Evolutionary conservation across 2,888 invertebrate genomes (phyloP).

Genomic region (Amblyjoppa fuscipennis): DNA sequence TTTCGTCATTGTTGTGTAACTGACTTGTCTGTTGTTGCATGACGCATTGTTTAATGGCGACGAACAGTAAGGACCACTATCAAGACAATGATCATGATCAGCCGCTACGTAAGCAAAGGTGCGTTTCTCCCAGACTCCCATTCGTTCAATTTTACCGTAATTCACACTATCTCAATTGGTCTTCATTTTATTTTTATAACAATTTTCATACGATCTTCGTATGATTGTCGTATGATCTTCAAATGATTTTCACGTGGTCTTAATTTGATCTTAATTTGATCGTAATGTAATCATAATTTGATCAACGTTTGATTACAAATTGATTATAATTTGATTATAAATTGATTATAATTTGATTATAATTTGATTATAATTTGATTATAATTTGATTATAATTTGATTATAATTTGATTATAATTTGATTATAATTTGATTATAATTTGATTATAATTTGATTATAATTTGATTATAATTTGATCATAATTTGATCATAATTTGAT

Average conservation of each 20-base stretch:
- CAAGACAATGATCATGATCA: constrained; percentile 80
- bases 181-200: background rate
- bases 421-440: no score
- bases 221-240: background rate
- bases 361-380: no score
- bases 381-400: no score
- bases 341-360: no score
- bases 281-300: no score
- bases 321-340: no score
- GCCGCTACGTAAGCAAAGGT: constrained; percentile 81
- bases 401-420: no score
- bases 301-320: no score
- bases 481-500: constrained; percentile 6
- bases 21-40: constrained; percentile 73
- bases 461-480: background rate
- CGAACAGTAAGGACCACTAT: constrained; percentile 80
- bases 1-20: constrained; percentile 56
- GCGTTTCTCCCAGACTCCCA: constrained; percentile 64
- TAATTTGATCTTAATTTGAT: background rate
- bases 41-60: constrained; percentile 68
- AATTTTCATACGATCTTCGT: background rate
- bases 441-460: no score
- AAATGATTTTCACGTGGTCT: background rate
- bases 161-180: background rate
- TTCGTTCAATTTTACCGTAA: constrained; percentile 27